Percentiles rank a stretch among this genome's conserved stretches.
Evolutionary conservation across 2,113 vertebrate genomes (phyloP).

Genomic region (Damaliscus lunatus): DNA sequence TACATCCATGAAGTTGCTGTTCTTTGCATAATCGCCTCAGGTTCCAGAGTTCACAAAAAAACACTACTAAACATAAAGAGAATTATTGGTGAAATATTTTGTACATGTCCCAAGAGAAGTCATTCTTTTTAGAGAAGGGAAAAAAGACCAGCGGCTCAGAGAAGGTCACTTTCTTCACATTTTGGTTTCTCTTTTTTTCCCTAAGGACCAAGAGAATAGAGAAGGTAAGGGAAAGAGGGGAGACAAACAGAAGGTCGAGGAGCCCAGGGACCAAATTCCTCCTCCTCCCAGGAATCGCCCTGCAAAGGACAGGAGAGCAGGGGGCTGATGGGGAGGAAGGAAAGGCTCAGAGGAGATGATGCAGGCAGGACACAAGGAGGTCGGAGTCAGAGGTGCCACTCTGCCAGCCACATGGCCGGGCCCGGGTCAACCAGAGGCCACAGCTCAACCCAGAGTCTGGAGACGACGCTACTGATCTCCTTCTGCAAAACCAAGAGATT

Average conservation of each 20-base stretch:
- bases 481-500: not conserved
- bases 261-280: not conserved
- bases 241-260: not conserved
- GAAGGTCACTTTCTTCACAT: constrained; percentile 2
- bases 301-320: not conserved
- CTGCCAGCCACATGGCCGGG: not conserved
- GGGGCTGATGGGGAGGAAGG: not conserved
- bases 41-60: not conserved
- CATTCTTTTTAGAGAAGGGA: not conserved
- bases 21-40: not conserved
- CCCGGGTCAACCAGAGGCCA: not conserved
- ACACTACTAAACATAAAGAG: not conserved
- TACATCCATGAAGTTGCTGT: not conserved
- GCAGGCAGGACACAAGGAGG: not conserved
- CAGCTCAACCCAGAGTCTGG: accelerated
- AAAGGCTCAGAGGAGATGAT: not conserved
- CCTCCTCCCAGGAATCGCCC: not conserved
- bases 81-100: not conserved
- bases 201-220: not conserved
- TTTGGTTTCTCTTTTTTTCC: constrained; percentile 16
- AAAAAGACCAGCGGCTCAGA: not conserved
- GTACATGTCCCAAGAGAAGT: not conserved
- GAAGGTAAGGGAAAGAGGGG: not conserved
- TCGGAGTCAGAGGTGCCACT: accelerated
- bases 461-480: not conserved